Evolutionary conservation across 2,797 vertebrate genomes (phyloP).

Genomic region (Pseudochaenichthys georgianus): DNA sequence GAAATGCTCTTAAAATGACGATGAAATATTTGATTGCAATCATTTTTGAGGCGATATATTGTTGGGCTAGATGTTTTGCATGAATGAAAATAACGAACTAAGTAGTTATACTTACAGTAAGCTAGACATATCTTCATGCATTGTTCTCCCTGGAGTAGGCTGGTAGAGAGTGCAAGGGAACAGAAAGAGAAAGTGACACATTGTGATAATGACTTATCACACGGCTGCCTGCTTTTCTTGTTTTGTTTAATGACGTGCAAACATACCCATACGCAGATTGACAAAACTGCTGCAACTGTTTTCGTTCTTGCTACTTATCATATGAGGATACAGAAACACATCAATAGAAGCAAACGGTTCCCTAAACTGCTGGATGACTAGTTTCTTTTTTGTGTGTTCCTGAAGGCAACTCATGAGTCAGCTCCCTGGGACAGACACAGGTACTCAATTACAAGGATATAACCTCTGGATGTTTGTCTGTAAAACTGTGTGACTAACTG

Average conservation of each 20-base stretch:
- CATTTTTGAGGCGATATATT: no score
- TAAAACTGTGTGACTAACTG: conserved; percentile 31
- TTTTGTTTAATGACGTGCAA: conserved; percentile 17
- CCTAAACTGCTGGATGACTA: conserved; percentile 18
- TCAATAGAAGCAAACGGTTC: conserved; percentile 6
- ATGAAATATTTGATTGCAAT: no score
- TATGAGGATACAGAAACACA: conserved; percentile 12
- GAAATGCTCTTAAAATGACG: no score
- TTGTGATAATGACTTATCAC: not conserved
- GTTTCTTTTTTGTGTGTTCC: conserved; percentile 37
- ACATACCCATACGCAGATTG: conserved; percentile 23
- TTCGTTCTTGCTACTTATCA: not conserved
- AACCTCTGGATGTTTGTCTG: conserved; percentile 15
- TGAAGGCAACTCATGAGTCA: conserved; percentile 68
- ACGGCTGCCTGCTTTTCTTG: conserved; percentile 50
- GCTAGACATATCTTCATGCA: not conserved
- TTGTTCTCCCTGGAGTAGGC: not conserved
- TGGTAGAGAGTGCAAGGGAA: not conserved
- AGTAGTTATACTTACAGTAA: conserved; percentile 7
- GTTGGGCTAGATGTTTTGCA: not conserved
- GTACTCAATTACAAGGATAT: conserved; percentile 47
- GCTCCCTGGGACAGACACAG: conserved; percentile 74
- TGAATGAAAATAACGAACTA: not conserved
- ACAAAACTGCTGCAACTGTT: not conserved
- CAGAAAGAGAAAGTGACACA: not conserved